Evolutionary conservation across 2,797 vertebrate genomes (phyloP).

Genomic region (Darevskia nairensis): DNA sequence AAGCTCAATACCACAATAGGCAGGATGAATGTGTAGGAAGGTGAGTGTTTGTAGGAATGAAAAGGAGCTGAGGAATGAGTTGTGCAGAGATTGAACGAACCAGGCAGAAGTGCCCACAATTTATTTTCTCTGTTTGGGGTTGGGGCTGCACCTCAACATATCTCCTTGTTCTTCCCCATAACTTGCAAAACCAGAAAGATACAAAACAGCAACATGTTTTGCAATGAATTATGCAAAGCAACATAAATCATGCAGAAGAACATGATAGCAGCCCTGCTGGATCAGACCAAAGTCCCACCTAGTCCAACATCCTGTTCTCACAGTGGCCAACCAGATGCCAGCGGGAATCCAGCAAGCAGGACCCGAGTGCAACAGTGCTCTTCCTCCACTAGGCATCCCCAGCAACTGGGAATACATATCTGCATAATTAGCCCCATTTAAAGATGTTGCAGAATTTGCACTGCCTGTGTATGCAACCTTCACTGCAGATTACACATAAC

Average conservation of each 20-base stretch:
- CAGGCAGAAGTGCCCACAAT: background rate
- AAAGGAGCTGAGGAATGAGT: background rate
- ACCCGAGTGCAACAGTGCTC: too few relatives aligned
- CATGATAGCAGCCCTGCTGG: too few relatives aligned
- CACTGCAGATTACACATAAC: background rate
- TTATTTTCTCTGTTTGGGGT: background rate
- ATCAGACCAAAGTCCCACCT: too few relatives aligned
- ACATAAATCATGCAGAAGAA: background rate
- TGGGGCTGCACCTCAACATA: background rate
- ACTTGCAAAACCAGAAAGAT: background rate
- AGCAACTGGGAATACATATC: background rate
- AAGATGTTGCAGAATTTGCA: background rate
- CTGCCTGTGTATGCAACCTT: background rate
- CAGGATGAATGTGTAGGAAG: background rate
- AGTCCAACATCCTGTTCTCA: too few relatives aligned
- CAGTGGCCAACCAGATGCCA: too few relatives aligned
- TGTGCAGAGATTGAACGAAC: background rate
- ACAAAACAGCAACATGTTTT: background rate
- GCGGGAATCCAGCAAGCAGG: too few relatives aligned
- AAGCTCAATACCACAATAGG: background rate
- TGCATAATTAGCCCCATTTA: background rate
- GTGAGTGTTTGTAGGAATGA: background rate
- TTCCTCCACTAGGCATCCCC: too few relatives aligned
- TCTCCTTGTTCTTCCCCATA: background rate
- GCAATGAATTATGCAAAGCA: background rate